Percentiles rank a stretch among this genome's conserved stretches.
These are phyloP conservation scores for Anoplius nigerrimus DNA, from an alignment of 2,888 invertebrate genomes.

Conservation along the genomic window DNA sequence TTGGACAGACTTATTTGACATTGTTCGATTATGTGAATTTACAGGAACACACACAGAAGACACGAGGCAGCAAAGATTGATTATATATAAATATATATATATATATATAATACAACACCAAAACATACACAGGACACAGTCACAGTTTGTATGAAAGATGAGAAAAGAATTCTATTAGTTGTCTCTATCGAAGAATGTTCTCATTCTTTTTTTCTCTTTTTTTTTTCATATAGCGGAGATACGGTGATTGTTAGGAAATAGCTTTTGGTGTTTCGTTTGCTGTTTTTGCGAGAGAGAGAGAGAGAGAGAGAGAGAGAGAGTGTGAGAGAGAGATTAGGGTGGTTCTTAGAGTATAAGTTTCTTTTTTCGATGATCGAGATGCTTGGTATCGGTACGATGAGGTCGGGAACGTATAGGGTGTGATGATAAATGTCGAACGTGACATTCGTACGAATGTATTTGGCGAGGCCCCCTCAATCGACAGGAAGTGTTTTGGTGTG, in stretches of 20 bases:
- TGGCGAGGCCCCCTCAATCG: not conserved
- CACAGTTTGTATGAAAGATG: constrained; percentile 59
- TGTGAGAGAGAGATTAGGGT: no score
- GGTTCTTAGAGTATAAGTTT: no score
- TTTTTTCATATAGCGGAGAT: constrained; percentile 51
- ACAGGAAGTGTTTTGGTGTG: no score
- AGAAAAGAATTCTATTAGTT: constrained; percentile 60
- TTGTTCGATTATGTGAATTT: no score
- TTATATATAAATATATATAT: no score
- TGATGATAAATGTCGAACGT: constrained; percentile 21
- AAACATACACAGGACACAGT: constrained; percentile 40
- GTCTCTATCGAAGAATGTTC: constrained; percentile 55
- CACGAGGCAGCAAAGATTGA: constrained; percentile 17
- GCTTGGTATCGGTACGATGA: no score
- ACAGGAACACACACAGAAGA: constrained; percentile 19
- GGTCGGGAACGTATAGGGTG: no score
- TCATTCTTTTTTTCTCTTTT: constrained; percentile 32
- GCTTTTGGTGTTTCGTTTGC: constrained; percentile 72
- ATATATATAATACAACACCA: not conserved
- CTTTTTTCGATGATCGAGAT: no score
- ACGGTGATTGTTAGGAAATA: constrained; percentile 68
- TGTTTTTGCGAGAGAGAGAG: constrained; percentile 55
- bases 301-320: not conserved
- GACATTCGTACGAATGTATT: no score
- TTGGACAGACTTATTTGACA: no score